Evolutionary conservation across 2,888 invertebrate genomes (phyloP).

Genomic region (Listrodromus nycthemerus): DNA sequence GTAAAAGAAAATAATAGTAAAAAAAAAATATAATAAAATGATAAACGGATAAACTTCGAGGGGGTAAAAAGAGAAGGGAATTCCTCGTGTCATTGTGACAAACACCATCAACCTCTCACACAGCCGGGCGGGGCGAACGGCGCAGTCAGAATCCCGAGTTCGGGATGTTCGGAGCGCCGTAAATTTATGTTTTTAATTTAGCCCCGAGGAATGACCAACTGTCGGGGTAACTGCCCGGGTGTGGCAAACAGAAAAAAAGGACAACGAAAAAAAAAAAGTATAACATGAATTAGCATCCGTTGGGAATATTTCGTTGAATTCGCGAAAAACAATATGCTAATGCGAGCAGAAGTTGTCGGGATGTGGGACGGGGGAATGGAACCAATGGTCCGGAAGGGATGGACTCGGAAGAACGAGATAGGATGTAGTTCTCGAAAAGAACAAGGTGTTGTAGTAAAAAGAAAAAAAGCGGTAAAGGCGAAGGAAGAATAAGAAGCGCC

Average conservation of each 20-base stretch:
- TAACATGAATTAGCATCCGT: slow-evolving; percentile 80
- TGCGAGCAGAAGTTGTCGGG: slow-evolving; percentile 72
- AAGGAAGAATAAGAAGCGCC: neutral
- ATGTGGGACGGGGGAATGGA: slow-evolving; percentile 66
- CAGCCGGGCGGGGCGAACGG: neutral
- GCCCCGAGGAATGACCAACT: slow-evolving; percentile 82
- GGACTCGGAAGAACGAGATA: slow-evolving; percentile 32
- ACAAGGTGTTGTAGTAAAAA: neutral
- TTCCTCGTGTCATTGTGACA: neutral
- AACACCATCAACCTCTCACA: neutral
- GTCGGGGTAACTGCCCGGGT: slow-evolving; percentile 74
- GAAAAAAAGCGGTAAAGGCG: slow-evolving; percentile 7
- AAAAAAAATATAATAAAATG: neutral
- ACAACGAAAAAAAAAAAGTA: slow-evolving; percentile 77
- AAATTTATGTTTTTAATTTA: slow-evolving; percentile 84
- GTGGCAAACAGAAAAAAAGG: slow-evolving; percentile 67
- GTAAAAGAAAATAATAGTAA: neutral
- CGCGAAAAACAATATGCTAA: slow-evolving; percentile 84
- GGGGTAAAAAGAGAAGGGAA: neutral
- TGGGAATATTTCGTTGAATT: slow-evolving; percentile 82
- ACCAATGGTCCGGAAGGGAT: slow-evolving; percentile 63
- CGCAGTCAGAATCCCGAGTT: neutral
- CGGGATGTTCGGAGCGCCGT: slow-evolving; percentile 50
- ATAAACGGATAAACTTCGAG: neutral
- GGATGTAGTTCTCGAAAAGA: slow-evolving; percentile 10